Percentiles rank a stretch among this genome's conserved stretches.
phyloP scores from a whole-genome alignment of 1,140 invertebrate genomes.

The Armadillidium nasatum region DNA sequence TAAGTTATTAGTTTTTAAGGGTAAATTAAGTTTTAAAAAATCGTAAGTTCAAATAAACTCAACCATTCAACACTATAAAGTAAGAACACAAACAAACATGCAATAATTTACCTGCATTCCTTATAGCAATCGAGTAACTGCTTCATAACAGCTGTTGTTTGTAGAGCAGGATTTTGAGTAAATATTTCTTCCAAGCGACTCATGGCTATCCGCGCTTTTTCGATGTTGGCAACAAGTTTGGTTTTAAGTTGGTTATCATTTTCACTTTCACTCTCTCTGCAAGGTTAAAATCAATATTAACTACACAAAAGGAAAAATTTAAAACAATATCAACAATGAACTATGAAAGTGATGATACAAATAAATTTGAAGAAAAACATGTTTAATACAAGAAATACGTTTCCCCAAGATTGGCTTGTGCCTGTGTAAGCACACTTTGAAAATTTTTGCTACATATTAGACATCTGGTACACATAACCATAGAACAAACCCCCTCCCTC shows the following conservation, averaged over 20 bases:
- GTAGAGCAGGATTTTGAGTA: slow-evolving; percentile 61
- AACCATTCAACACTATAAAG: not conserved
- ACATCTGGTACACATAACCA: no score
- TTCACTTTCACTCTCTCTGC: slow-evolving; percentile 46
- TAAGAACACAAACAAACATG: not conserved
- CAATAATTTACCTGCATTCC: slow-evolving; percentile 62
- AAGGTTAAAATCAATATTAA: not conserved
- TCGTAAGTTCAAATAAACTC: not conserved
- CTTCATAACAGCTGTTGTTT: slow-evolving; percentile 69
- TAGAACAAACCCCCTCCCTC: no score
- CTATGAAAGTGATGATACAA: no score
- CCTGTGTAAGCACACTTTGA: no score
- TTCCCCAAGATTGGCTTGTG: no score
- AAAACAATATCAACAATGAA: no score
- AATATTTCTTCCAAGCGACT: slow-evolving; percentile 68
- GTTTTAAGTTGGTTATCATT: slow-evolving; percentile 57
- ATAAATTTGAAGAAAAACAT: no score
- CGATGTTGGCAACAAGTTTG: slow-evolving; percentile 66
- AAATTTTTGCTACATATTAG: no score
- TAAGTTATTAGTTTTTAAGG: not conserved
- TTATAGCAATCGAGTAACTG: slow-evolving; percentile 76
- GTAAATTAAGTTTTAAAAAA: no score
- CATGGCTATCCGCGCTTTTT: slow-evolving; percentile 67
- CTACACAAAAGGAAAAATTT: no score
- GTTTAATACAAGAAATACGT: no score